Conservation (phyloP, 2,113 vertebrate species). For the Tricholaema leucomelas region DNA sequence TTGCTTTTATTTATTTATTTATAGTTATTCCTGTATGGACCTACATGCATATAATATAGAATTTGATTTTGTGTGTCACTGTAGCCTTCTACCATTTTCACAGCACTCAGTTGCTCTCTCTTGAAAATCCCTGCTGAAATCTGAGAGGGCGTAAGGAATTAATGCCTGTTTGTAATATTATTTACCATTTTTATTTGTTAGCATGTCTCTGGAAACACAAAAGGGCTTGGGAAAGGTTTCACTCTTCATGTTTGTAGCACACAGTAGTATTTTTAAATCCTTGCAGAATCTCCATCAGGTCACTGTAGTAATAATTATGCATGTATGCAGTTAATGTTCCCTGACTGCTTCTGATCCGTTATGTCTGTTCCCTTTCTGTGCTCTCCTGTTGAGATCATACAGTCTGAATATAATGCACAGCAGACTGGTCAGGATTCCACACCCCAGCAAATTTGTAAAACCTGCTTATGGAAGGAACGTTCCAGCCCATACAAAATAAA, state of each 20-base stretch:
- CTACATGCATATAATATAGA: not conserved
- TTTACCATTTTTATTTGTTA: not conserved
- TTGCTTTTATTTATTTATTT: not conserved
- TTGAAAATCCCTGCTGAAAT: not conserved
- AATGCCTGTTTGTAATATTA: not conserved
- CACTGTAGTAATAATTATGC: constrained; percentile 57
- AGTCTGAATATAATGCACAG: constrained; percentile 7
- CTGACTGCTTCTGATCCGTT: constrained; percentile 19
- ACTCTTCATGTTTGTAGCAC: not conserved
- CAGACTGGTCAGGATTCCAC: not conserved
- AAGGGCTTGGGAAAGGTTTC: not conserved
- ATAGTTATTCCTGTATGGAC: not conserved
- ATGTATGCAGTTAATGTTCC: constrained; percentile 66
- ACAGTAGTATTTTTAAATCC: constrained; percentile 5
- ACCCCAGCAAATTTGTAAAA: not conserved
- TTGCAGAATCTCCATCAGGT: constrained; percentile 47
- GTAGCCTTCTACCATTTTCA: not conserved
- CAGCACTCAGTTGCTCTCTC: not conserved
- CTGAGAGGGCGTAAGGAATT: not conserved
- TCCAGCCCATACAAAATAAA: not conserved
- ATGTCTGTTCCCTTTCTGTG: constrained; percentile 38
- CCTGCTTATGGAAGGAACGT: not conserved
- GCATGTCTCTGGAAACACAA: not conserved
- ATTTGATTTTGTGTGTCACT: not conserved
- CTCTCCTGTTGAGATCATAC: constrained; percentile 56